Conservation (phyloP, 2,113 vertebrate genomes). For the Sminthopsis crassicaudata region DNA sequence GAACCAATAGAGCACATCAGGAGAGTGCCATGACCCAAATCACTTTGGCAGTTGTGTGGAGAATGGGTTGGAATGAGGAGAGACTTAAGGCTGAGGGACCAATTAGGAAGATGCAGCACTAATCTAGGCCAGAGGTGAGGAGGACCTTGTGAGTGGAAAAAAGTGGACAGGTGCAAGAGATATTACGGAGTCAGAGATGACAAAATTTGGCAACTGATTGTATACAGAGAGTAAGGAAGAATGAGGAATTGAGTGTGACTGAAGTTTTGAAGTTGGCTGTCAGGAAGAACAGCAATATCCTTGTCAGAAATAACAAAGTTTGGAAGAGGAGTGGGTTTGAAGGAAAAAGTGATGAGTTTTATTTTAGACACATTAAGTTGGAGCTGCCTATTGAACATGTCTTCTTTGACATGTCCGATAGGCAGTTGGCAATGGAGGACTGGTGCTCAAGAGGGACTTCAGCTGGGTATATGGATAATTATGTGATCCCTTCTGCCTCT, state of each 20-base stretch:
- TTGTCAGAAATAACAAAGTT: neutral
- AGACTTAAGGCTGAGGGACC: neutral
- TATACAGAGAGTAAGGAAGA: neutral
- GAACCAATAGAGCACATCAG: neutral
- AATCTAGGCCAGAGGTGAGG: neutral
- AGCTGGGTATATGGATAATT: neutral
- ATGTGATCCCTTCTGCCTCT: neutral
- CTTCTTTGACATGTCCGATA: neutral
- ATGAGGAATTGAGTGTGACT: neutral
- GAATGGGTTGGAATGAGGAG: neutral
- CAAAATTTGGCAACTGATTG: neutral
- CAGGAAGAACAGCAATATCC: neutral
- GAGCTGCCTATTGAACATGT: neutral
- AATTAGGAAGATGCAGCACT: neutral
- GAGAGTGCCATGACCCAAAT: neutral
- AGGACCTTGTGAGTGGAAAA: neutral
- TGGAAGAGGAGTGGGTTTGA: neutral
- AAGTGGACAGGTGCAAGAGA: neutral
- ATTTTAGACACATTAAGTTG: neutral
- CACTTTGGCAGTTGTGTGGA: neutral
- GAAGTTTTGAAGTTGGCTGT: neutral
- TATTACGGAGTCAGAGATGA: neutral
- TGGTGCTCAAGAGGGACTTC: neutral
- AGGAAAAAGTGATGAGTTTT: neutral
- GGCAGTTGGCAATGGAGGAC: neutral